Conservation (phyloP, 2,888 invertebrate genomes). For the Cryptocheilus praepositus region DNA sequence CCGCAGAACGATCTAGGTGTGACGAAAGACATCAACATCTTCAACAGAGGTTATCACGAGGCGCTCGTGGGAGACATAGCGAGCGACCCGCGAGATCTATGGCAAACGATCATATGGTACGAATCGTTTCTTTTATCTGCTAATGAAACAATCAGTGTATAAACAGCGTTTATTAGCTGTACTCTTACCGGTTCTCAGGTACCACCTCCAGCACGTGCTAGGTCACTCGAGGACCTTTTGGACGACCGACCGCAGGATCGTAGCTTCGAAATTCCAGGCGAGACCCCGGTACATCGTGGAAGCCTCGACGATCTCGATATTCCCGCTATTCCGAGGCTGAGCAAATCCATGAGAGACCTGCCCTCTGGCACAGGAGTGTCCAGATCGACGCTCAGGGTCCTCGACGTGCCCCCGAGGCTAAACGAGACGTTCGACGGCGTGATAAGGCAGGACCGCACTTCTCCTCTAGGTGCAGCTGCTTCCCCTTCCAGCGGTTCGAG, state of each 20-base stretch:
- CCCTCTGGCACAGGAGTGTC: constrained; percentile 55
- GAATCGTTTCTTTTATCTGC: constrained; percentile 76
- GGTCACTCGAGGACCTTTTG: constrained; percentile 82
- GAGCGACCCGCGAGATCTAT: constrained; percentile 77
- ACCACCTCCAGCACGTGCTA: constrained; percentile 78
- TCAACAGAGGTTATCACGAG: constrained; percentile 83
- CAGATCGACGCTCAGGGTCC: constrained; percentile 56
- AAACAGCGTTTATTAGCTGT: constrained; percentile 43
- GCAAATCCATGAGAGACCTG: constrained; percentile 64
- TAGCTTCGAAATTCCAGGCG: constrained; percentile 67
- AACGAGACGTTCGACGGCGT: constrained; percentile 68
- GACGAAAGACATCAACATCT: constrained; percentile 81
- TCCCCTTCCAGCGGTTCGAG: constrained; percentile 59
- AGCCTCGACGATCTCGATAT: constrained; percentile 68
- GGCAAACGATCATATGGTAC: constrained; percentile 72
- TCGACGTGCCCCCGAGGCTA: constrained; percentile 57
- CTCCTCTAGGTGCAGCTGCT: constrained; percentile 58
- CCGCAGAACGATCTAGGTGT: constrained; percentile 80
- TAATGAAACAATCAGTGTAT: constrained; percentile 61
- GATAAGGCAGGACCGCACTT: constrained; percentile 60
- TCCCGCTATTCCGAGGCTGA: constrained; percentile 67
- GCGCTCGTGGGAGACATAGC: constrained; percentile 79
- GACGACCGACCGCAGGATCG: constrained; percentile 74
- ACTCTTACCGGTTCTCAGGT: too few species aligned
- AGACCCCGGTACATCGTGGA: constrained; percentile 61